Conservation (phyloP, 2,113 vertebrate genomes). For the Cricetomys ansorgei region DNA sequence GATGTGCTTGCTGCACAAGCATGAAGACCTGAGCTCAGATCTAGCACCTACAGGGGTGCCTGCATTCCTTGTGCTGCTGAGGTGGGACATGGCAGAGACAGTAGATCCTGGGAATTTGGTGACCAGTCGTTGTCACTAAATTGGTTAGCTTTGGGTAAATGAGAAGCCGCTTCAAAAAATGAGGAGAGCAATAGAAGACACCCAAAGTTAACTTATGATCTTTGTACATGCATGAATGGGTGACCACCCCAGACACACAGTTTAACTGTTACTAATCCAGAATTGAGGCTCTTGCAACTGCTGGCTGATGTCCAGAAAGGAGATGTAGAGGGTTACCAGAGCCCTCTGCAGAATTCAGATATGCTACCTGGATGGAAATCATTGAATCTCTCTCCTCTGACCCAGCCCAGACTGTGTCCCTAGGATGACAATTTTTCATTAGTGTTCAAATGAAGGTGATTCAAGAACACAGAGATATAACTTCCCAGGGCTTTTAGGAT, state of each 20-base stretch:
- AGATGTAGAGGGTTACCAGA: fast-evolving
- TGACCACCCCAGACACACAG: not conserved
- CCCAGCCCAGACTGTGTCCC: not conserved
- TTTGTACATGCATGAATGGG: not conserved
- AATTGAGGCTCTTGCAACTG: not conserved
- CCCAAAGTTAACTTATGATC: not conserved
- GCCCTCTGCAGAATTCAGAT: not conserved
- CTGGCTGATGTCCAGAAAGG: not conserved
- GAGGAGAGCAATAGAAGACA: not conserved
- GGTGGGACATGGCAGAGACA: not conserved
- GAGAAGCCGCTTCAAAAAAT: not conserved
- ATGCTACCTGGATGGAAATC: not conserved
- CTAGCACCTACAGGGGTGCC: not conserved
- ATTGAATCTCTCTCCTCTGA: not conserved
- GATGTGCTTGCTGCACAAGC: not conserved
- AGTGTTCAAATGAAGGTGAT: not conserved
- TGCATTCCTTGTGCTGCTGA: not conserved
- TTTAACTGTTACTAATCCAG: not conserved
- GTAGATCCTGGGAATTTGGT: not conserved
- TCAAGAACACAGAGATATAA: not conserved
- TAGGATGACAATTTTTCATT: not conserved
- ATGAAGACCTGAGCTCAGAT: not conserved
- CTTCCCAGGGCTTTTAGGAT: not conserved
- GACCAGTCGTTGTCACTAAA: too few relatives aligned
- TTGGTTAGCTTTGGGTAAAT: not conserved